A percentile compares a stretch with the other conserved stretches of the same genome.
phyloP scores from a whole-genome alignment of 2,113 vertebrate species.

The Psilopogon haemacephalus region DNA sequence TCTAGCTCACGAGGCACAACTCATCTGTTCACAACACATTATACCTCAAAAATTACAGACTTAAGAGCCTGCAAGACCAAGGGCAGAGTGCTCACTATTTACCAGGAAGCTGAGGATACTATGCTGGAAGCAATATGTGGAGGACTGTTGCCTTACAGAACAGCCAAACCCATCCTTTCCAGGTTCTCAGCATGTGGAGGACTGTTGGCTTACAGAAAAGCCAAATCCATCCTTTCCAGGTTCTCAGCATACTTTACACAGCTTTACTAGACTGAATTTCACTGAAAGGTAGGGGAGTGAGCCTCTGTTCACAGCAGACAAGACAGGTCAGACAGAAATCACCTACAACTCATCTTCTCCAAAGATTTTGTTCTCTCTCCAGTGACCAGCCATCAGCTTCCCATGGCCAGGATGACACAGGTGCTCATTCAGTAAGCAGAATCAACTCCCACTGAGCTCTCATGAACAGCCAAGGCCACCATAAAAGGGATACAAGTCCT shows the following conservation, averaged over 20 bases:
- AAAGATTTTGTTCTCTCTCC: neutral
- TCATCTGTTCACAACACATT: neutral
- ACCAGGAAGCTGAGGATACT: neutral
- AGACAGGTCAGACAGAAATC: neutral
- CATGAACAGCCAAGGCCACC: neutral
- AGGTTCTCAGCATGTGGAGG: too few species aligned
- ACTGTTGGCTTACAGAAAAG: neutral
- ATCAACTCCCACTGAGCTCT: neutral
- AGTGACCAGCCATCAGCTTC: neutral
- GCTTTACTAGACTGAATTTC: neutral
- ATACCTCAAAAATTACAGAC: neutral
- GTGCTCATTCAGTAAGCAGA: neutral
- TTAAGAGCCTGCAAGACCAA: neutral
- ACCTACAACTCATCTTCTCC: neutral
- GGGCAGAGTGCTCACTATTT: neutral
- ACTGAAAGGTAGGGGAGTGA: neutral
- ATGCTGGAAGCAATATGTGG: neutral
- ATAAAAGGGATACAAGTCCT: neutral
- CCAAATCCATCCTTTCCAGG: neutral
- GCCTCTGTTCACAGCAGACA: neutral
- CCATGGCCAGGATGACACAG: neutral
- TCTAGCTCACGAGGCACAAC: neutral
- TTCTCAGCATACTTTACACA: neutral
- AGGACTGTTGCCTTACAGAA: neutral
- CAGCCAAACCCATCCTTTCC: neutral